Conservation (phyloP, 2,113 vertebrate genomes). For the Neogale vison region DNA sequence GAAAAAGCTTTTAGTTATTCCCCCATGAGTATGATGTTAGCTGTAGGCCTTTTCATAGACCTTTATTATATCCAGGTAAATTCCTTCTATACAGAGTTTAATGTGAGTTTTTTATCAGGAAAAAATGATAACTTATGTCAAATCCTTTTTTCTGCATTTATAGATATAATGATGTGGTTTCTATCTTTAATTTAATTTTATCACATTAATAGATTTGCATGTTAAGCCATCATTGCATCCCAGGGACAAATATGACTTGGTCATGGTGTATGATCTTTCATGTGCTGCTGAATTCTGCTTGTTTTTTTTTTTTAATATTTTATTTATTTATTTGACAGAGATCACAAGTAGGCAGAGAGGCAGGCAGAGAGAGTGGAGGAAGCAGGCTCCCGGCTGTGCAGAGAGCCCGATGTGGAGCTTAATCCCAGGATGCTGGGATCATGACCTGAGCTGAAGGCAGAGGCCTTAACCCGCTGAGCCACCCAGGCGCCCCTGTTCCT, state of each 20-base stretch:
- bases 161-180: background rate
- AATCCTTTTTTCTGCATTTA: background rate
- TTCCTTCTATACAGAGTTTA: background rate
- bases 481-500: background rate
- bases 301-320: background rate
- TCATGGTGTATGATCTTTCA: background rate
- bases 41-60: background rate
- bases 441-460: too few species aligned
- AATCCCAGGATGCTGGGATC: too few species aligned
- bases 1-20: background rate
- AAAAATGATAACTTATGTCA: background rate
- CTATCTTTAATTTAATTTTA: background rate
- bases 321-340: too few species aligned
- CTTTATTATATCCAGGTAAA: background rate
- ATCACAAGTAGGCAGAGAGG: too few species aligned
- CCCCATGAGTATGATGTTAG: background rate
- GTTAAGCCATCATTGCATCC: background rate
- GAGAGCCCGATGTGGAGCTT: too few species aligned
- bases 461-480: too few species aligned
- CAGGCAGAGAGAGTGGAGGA: too few species aligned
- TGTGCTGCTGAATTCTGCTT: background rate
- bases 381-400: too few species aligned
- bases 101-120: background rate
- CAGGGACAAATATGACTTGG: background rate
- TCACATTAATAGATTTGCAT: background rate